Evolutionary conservation across 2,113 vertebrate genomes (phyloP).

Genomic region (Columba livia): DNA sequence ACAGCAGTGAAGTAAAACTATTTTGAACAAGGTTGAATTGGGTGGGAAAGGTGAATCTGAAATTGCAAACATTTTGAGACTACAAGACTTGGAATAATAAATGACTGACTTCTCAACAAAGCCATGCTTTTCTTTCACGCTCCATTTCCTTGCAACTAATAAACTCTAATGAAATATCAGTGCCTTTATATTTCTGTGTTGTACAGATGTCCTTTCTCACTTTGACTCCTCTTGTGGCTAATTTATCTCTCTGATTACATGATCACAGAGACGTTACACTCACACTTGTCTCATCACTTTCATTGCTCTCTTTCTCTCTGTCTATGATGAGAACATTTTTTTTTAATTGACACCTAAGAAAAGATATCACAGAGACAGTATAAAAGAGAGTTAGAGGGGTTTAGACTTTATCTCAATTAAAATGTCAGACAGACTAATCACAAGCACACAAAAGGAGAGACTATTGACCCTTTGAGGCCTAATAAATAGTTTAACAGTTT

Average conservation of each 20-base stretch:
- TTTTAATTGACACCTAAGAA: neutral
- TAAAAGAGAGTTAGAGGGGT: neutral
- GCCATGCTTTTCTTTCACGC: constrained; percentile 18
- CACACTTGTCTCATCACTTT: neutral
- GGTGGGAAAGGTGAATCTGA: neutral
- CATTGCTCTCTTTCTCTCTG: neutral
- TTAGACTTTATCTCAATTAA: constrained; percentile 4
- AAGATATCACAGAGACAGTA: neutral
- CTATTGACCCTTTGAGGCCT: neutral
- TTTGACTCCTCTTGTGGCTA: neutral
- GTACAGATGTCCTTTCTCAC: constrained; percentile 44
- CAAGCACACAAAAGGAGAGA: neutral
- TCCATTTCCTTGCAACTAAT: constrained; percentile 52
- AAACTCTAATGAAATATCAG: constrained; percentile 41
- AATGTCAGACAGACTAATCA: neutral
- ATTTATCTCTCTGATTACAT: constrained; percentile 25
- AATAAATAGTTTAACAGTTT: neutral
- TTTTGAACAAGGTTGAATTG: neutral
- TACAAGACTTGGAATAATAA: neutral
- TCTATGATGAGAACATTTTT: neutral
- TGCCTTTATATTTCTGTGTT: neutral
- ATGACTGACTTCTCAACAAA: constrained; percentile 38
- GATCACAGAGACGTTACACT: neutral
- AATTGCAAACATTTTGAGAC: neutral
- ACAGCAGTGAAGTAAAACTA: neutral